Percentiles rank a stretch among this genome's conserved stretches.
Evolutionary conservation across 2,113 vertebrate genomes (phyloP).

Genomic region (Perca flavescens): DNA sequence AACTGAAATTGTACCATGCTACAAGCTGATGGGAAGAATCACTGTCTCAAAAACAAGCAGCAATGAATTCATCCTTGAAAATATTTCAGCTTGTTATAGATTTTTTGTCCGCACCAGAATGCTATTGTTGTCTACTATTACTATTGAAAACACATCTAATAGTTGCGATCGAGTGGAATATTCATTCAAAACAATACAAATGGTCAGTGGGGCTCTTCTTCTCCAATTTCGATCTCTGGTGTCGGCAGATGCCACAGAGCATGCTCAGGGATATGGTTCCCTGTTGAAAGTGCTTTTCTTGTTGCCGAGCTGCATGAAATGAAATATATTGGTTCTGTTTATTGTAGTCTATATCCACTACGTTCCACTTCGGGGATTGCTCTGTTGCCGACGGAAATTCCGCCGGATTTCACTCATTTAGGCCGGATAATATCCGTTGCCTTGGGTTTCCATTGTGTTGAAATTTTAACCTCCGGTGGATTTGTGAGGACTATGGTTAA

Average conservation of each 20-base stretch:
- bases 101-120: background rate
- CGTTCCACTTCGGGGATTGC: no score
- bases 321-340: no score
- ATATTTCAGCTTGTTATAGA: background rate
- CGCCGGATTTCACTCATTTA: no score
- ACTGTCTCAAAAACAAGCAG: background rate
- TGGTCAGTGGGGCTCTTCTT: background rate
- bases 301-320: background rate
- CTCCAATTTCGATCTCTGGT: background rate
- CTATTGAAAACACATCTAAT: background rate
- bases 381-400: no score
- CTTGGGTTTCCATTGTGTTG: no score
- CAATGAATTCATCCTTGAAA: background rate
- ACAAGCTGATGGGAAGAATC: background rate
- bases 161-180: background rate
- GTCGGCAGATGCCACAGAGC: background rate
- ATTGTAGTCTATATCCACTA: no score
- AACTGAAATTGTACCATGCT: conserved; percentile 2
- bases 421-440: no score
- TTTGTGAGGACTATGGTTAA: no score
- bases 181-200: background rate
- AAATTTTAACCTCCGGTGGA: no score
- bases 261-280: background rate
- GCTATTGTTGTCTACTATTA: background rate
- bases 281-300: background rate